Conservation (phyloP, 2,888 invertebrate species). For the Linnaemya vulpina region DNA sequence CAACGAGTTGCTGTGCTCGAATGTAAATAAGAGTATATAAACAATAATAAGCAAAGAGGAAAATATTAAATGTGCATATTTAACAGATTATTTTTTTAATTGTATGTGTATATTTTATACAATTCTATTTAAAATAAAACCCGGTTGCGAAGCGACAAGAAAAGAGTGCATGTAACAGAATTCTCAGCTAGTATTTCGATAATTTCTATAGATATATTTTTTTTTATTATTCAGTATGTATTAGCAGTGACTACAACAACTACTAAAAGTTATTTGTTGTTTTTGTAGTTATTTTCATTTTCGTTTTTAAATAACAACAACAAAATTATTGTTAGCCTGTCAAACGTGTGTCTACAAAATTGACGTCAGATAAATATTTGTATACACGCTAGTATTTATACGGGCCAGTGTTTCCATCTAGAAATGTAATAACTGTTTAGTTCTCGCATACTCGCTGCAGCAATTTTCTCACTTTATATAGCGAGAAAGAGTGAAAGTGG, state of each 20-base stretch:
- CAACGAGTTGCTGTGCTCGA: neutral
- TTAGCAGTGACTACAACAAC: slow-evolving; percentile 16
- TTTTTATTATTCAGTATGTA: slow-evolving; percentile 12
- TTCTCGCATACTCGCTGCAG: too few species aligned
- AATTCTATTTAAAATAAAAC: slow-evolving; percentile 52
- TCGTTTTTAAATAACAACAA: slow-evolving; percentile 38
- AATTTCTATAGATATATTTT: slow-evolving; percentile 26
- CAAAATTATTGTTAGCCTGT: slow-evolving; percentile 1
- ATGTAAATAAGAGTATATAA: slow-evolving; percentile 31
- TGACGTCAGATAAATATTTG: neutral
- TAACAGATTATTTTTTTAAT: slow-evolving; percentile 58
- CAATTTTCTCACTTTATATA: too few species aligned
- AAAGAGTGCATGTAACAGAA: slow-evolving; percentile 31
- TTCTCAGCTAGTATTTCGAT: neutral
- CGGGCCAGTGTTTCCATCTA: neutral
- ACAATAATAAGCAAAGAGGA: slow-evolving; percentile 18
- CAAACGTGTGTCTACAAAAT: neutral
- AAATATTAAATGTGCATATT: slow-evolving; percentile 64
- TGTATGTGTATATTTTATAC: slow-evolving; percentile 19
- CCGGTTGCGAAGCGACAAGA: slow-evolving; percentile 1
- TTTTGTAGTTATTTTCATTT: slow-evolving; percentile 44
- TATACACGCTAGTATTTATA: neutral
- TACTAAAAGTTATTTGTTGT: slow-evolving; percentile 21
- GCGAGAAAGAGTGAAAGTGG: too few species aligned
- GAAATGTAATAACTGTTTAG: too few species aligned